Conservation (phyloP, 2,797 vertebrate species). For the Poliocrania exsul region DNA sequence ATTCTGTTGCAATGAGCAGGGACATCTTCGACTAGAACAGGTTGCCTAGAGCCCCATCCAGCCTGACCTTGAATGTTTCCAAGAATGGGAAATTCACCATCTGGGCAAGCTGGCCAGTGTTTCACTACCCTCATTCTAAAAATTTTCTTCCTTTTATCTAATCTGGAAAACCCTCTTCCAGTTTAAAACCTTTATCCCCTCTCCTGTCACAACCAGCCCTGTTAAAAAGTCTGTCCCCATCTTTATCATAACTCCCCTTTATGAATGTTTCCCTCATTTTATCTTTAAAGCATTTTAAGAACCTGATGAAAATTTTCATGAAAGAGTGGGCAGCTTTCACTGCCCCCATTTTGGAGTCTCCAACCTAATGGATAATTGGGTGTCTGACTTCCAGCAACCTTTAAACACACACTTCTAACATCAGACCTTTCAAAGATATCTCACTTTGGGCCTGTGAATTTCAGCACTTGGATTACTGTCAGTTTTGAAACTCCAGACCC, state of each 20-base stretch:
- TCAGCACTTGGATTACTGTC: not conserved
- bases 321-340: not conserved
- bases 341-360: not conserved
- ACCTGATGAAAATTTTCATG: not conserved
- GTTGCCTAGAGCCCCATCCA: not conserved
- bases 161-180: not conserved
- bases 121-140: not conserved
- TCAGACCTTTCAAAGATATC: not conserved
- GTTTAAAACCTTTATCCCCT: not conserved
- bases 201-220: not conserved
- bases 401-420: not conserved
- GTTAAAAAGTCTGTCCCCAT: not conserved
- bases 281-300: not conserved
- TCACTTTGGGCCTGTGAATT: not conserved
- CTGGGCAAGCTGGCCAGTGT: not conserved
- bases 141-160: not conserved
- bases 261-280: not conserved
- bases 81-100: not conserved
- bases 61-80: not conserved
- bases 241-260: not conserved
- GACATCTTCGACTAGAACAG: not conserved
- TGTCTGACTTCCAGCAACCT: not conserved
- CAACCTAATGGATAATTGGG: rapidly evolving
- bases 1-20: too few relatives aligned
- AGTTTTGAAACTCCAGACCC: not conserved